phyloP scores from a whole-genome alignment of 2,888 invertebrate species.

The Embidobia sp. region DNA sequence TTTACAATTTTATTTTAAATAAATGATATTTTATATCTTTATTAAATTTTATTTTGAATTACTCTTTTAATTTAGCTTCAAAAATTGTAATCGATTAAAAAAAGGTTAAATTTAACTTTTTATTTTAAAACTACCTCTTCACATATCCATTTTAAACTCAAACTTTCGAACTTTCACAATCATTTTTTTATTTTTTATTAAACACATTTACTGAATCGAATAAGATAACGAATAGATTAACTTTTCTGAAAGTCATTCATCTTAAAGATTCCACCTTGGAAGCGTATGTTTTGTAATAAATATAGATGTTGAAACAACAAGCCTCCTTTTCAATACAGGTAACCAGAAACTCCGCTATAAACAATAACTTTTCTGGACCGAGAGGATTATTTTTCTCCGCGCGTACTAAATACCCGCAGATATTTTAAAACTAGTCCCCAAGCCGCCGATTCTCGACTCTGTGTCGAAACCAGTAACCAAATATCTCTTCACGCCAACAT shows the following conservation, averaged over 20 bases:
- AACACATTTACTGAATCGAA: constrained; percentile 30
- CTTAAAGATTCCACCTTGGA: too few relatives aligned
- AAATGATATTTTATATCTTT: too few relatives aligned
- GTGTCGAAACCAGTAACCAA: constrained; percentile 38
- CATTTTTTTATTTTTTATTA: constrained; percentile 30
- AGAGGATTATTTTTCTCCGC: constrained; percentile 20
- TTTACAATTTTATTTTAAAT: too few relatives aligned
- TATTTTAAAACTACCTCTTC: too few relatives aligned
- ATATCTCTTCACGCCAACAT: constrained; percentile 21
- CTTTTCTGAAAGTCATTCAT: constrained; percentile 14
- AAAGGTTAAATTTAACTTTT: too few relatives aligned
- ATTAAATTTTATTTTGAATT: too few relatives aligned
- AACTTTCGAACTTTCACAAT: constrained; percentile 45
- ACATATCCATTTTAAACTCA: too few relatives aligned
- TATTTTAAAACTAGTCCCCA: constrained; percentile 45
- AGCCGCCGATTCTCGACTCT: constrained; percentile 26
- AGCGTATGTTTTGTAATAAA: too few relatives aligned
- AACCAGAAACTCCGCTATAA: constrained; percentile 7
- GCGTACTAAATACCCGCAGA: constrained; percentile 27
- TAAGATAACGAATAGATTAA: constrained; percentile 18
- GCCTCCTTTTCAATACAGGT: background rate
- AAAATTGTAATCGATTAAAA: too few relatives aligned
- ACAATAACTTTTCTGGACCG: constrained; percentile 24
- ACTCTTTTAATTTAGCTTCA: too few relatives aligned
- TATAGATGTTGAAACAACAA: constrained; percentile 6